These are phyloP conservation scores for Onthophagus sagittarius DNA, from an alignment of 2,888 invertebrate genomes.

Conservation along the genomic window DNA sequence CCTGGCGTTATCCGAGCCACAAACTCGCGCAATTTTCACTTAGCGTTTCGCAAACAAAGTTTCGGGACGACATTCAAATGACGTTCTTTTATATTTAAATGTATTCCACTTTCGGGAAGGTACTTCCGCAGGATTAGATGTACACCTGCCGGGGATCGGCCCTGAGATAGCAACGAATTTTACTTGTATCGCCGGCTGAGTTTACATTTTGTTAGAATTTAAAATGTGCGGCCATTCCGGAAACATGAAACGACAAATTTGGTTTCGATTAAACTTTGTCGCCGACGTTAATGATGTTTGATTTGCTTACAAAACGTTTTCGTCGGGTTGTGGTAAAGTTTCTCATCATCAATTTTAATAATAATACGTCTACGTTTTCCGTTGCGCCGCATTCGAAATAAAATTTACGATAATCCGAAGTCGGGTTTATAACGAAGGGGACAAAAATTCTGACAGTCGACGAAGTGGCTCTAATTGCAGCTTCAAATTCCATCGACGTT, in stretches of 20 bases:
- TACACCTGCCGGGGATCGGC: neutral
- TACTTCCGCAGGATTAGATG: constrained; percentile 9
- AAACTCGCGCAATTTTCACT: constrained; percentile 18
- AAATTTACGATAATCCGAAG: neutral
- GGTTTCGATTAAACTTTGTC: neutral
- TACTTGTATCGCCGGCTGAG: neutral
- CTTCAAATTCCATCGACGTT: neutral
- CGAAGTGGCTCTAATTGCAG: neutral
- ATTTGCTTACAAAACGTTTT: neutral
- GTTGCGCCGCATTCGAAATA: neutral
- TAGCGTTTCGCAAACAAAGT: constrained; percentile 7
- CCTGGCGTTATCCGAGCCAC: constrained; percentile 5
- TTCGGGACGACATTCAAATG: constrained; percentile 5
- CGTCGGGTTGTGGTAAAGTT: neutral
- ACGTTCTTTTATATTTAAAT: constrained; percentile 14
- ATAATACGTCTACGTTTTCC: neutral
- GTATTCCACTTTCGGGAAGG: constrained; percentile 11
- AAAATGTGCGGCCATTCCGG: neutral
- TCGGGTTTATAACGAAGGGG: neutral
- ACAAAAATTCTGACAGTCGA: neutral
- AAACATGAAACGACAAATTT: neutral
- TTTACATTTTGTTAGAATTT: neutral
- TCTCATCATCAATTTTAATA: neutral
- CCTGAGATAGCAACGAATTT: neutral
- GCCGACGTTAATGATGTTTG: neutral